Base-by-base conservation (phyloP, 2,888 invertebrate genomes). In the Stenodera caucasica region DNA sequence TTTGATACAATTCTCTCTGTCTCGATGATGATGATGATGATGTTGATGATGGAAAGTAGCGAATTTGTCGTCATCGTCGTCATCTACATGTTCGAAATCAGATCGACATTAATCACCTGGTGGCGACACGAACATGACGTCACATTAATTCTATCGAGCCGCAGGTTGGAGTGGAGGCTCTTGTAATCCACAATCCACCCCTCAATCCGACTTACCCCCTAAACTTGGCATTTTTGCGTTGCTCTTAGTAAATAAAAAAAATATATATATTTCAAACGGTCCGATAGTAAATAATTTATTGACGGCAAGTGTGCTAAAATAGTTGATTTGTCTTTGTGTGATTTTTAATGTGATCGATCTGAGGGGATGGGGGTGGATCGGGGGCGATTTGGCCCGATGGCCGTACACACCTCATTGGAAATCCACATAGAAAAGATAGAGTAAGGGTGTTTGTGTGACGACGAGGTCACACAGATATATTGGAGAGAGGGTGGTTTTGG, bases 41-140 rank as follows among this genome's bases (percentile, higher is more conserved):
- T 37, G 15, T 2, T 37, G 8, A 37, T 15, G 2, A 37, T 37
- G 14, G 8, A 21, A 21, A 18, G 18, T 18, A 11, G 45, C 12
- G 4, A 11, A 45, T 3, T 26, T 6, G n/a, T n/a, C n/a, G n/a
- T n/a, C n/a, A n/a, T 26, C 26, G 11, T 45, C 45, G 9, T 21
- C 7, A 11, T 21, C 45, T 45, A 21, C 21, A 21, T 45, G 12
- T 3, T 21, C 21, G 11, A 45, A 45, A 45, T 45, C 45, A 45
- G 45, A 45, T 45, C 51, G 69, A 66, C 73, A 75, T 75, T 73
- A 75, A 76, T 76, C 76, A 75, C 75, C 74, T 75, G 75, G 67
- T 66, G 72, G 73, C 69, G 75, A 75, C 75, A 70, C 70, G 68
- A 66, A 72, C 73, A 71, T 72, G 74, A 72, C 74, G 72, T 72